Evolutionary conservation across 1,140 invertebrate genomes (phyloP), one percentile per base, ranked within the genome.

Genomic region (Drosophila elegans): DNA sequence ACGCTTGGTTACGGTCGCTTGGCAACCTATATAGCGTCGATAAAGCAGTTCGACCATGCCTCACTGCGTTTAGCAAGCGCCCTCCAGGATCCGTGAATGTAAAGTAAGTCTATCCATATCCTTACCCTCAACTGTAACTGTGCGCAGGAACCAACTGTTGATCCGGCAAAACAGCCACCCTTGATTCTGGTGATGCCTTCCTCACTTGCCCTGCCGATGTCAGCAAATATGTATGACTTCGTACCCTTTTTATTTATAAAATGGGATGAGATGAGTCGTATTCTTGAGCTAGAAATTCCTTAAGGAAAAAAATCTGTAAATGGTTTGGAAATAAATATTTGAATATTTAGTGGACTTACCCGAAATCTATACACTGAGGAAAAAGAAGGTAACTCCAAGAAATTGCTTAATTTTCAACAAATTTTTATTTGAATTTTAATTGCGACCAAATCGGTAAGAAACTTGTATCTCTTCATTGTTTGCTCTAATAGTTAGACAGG

Each of bases 1-100:
- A 55, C 41, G 75, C 78, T 83, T 88, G 80, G 83, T 89, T 88
- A 88, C 83, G 83, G 83, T 88, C 71, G 76, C 83, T 88, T 86
- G 83, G 83, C 83, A 86, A 88, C 83, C 72, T 57, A 71, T 64
- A 79, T 60, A 59, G 71, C 75, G 84, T 83, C 83, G 76, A 86
- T 86, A 86, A 86, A 78, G 76, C 83, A 86, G 75, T 78, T 76
- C 54, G 9, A 16, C 32, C 67, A 83, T 49, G 79, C 67, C 44
- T 62, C 64, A 69, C 46, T 88, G 75, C 75, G 42, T 32, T 6
- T 36, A 44, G 44, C 11, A 78, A 29, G 36, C 29, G 25, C n/a
- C 61, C 48, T 34, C 5, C 25, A 42, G 36, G 25, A 41, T 27
- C 44, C 41, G 41, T 32, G 25, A 13, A 4, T 13, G 12, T 10